These are phyloP conservation scores for Cylas formicarius DNA, from an alignment of 1,140 invertebrate species.

Conservation along the genomic window DNA sequence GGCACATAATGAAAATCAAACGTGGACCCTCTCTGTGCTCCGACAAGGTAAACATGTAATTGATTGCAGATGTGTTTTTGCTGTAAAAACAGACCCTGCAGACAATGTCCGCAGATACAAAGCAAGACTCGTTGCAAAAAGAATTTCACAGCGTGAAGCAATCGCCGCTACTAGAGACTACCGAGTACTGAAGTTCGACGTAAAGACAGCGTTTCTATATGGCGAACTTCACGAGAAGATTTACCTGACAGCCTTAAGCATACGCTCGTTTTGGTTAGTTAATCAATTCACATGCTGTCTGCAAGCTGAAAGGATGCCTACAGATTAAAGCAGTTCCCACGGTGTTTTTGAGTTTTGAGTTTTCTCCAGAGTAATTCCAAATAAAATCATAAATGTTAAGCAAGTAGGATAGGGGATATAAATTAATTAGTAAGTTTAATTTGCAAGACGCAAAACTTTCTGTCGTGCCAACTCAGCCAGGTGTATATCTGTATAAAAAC, in stretches of 20 bases:
- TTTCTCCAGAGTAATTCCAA: neutral
- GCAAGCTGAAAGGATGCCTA: slow-evolving; percentile 40
- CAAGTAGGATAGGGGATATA: slow-evolving; percentile 7
- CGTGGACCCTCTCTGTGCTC: too few relatives aligned
- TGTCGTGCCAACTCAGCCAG: neutral
- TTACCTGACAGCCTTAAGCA: slow-evolving; percentile 32
- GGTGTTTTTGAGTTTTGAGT: slow-evolving; percentile 18
- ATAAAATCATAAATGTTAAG: neutral
- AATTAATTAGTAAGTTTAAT: slow-evolving; percentile 7
- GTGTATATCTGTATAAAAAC: slow-evolving; percentile 3
- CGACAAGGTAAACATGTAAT: neutral
- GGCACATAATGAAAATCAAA: too few relatives aligned
- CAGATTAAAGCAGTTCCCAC: slow-evolving; percentile 43
- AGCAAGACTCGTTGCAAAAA: neutral
- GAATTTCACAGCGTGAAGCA: too few relatives aligned
- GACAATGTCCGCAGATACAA: neutral
- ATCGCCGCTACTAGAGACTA: too few relatives aligned
- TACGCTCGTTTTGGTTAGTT: too few relatives aligned
- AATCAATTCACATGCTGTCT: too few relatives aligned
- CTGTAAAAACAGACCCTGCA: neutral
- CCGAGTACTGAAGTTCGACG: neutral
- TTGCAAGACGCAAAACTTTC: slow-evolving; percentile 2
- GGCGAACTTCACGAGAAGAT: slow-evolving; percentile 41
- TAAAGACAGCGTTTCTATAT: slow-evolving; percentile 39
- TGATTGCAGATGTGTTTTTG: neutral